Percentiles rank a stretch among this genome's conserved stretches.
Evolutionary conservation across 2,888 invertebrate genomes (phyloP).

Genomic region (Sabellastarte sp.): DNA sequence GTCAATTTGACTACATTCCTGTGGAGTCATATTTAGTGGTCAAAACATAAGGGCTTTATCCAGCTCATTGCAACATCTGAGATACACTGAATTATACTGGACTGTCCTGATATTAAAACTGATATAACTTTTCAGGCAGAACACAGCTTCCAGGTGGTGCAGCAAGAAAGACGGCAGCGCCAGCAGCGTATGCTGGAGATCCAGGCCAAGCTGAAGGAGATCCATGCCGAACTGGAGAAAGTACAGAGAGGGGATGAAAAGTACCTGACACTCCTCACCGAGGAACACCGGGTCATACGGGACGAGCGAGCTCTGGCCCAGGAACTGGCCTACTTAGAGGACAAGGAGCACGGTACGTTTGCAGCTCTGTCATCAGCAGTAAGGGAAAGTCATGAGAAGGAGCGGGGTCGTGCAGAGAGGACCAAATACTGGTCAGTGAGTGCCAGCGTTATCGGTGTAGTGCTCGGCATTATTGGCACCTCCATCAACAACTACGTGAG

Average conservation of each 20-base stretch:
- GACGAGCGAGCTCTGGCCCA: conserved; percentile 61
- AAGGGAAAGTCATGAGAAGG: conserved; percentile 79
- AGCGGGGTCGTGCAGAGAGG: conserved; percentile 76
- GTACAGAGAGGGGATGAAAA: conserved; percentile 75
- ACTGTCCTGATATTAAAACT: too few species aligned
- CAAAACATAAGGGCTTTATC: too few species aligned
- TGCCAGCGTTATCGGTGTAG: conserved; percentile 69
- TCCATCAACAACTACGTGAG: conserved; percentile 69
- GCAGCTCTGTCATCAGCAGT: conserved; percentile 73
- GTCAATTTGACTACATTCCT: too few species aligned
- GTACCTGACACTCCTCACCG: conserved; percentile 73
- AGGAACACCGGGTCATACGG: conserved; percentile 62
- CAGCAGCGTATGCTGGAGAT: conserved; percentile 40
- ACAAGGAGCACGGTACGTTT: conserved; percentile 72
- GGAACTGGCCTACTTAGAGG: conserved; percentile 69
- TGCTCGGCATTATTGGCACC: conserved; percentile 69
- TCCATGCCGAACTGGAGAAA: conserved; percentile 75
- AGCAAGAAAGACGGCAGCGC: conserved; percentile 42
- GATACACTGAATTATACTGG: too few species aligned
- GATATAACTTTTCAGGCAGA: conserved; percentile 47
- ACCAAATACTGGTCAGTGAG: conserved; percentile 83
- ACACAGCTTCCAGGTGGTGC: conserved; percentile 40
- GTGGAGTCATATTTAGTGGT: too few species aligned
- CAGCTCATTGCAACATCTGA: too few species aligned
- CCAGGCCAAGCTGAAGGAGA: conserved; percentile 65